Evolutionary conservation across 2,888 invertebrate species (phyloP).

Genomic region (Malacosoma neustria): DNA sequence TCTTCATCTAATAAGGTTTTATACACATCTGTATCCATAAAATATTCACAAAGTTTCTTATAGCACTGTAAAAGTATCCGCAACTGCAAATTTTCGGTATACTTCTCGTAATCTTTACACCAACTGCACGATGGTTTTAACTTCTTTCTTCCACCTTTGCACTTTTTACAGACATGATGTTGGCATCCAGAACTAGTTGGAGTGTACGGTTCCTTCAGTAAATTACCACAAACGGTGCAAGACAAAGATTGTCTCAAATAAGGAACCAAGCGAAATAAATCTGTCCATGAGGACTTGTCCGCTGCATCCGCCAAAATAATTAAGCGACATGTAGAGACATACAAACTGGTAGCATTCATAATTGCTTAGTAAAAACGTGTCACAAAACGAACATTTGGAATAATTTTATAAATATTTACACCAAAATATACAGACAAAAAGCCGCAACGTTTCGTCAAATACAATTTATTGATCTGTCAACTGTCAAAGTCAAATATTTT

Average conservation of each 20-base stretch:
- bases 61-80: conserved; percentile 90
- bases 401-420: conserved; percentile 35
- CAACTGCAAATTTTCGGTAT: conserved; percentile 87
- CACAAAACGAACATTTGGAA: conserved; percentile 31
- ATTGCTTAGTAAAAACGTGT: conserved; percentile 34
- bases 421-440: conserved; percentile 56
- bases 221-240: conserved; percentile 91
- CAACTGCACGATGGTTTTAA: conserved; percentile 88
- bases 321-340: conserved; percentile 87
- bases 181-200: conserved; percentile 87
- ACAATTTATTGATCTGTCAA: conserved; percentile 8
- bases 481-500: conserved; percentile 20
- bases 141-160: conserved; percentile 89
- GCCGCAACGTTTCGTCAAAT: conserved; percentile 32
- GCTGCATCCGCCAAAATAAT: conserved; percentile 83
- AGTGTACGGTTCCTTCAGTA: conserved; percentile 87
- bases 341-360: conserved; percentile 89
- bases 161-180: conserved; percentile 91
- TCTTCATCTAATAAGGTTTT: conserved; percentile 74
- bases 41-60: conserved; percentile 89
- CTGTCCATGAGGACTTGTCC: conserved; percentile 84
- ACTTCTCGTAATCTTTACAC: conserved; percentile 89
- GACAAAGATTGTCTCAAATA: conserved; percentile 90
- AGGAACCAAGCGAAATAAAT: conserved; percentile 87
- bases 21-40: conserved; percentile 83